These are phyloP conservation scores for Ceyx cyanopectus DNA, from an alignment of 2,113 vertebrate species.

Conservation along the genomic window DNA sequence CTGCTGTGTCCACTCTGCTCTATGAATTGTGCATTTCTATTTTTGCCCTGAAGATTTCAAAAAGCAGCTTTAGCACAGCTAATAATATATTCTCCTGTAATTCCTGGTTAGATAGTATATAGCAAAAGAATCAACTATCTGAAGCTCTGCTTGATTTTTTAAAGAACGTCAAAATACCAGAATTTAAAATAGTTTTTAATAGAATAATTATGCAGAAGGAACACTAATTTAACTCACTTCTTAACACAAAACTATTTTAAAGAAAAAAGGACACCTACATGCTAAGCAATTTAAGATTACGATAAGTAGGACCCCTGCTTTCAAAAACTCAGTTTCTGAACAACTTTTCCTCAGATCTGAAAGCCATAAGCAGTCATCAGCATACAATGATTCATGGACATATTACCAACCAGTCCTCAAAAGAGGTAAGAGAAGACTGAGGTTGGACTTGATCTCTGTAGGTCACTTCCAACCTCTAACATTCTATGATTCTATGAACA, in stretches of 20 bases:
- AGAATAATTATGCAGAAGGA: background rate
- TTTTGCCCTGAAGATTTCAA: background rate
- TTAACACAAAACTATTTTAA: background rate
- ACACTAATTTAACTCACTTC: background rate
- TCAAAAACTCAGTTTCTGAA: background rate
- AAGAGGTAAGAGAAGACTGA: background rate
- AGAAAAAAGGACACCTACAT: background rate
- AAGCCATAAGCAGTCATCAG: background rate
- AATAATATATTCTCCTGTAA: background rate
- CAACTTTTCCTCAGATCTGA: background rate
- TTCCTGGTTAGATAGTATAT: background rate
- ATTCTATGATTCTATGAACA: too few species aligned
- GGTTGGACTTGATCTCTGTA: too few species aligned
- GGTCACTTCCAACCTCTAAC: too few species aligned
- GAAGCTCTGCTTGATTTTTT: background rate
- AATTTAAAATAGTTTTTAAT: background rate
- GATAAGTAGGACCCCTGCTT: background rate
- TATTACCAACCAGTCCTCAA: background rate
- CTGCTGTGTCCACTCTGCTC: fast-evolving
- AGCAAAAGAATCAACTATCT: background rate
- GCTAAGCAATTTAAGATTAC: background rate
- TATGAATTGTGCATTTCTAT: fast-evolving
- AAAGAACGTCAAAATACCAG: background rate
- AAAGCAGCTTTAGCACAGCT: background rate
- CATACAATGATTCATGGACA: background rate